phyloP scores from a whole-genome alignment of 2,888 invertebrate genomes.

The Ormia ochracea region DNA sequence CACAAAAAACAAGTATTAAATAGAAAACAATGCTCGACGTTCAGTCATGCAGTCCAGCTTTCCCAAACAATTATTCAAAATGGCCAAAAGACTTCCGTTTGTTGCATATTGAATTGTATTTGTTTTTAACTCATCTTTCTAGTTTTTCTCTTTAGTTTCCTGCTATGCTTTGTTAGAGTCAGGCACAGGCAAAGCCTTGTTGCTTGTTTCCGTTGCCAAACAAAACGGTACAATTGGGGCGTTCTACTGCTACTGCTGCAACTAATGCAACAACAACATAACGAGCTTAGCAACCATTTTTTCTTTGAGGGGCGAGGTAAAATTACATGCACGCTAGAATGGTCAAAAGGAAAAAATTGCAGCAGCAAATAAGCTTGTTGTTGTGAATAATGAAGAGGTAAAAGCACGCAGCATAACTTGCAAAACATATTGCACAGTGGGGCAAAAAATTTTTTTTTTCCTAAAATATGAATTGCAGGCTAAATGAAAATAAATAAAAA shows the following conservation, averaged over 20 bases:
- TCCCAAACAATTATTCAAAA: constrained; percentile 57
- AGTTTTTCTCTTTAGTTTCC: neutral
- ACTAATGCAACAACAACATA: neutral
- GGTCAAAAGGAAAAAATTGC: constrained; percentile 19
- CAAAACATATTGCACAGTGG: neutral
- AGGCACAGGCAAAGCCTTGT: constrained; percentile 14
- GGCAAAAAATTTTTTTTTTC: too few relatives aligned
- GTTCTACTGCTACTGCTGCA: neutral
- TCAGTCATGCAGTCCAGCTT: too few relatives aligned
- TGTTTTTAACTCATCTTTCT: constrained; percentile 7
- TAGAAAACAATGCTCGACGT: too few relatives aligned
- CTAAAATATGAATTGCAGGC: too few relatives aligned
- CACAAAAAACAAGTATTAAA: too few relatives aligned
- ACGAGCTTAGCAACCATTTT: too few relatives aligned
- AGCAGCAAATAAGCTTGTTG: constrained; percentile 7
- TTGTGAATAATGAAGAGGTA: neutral
- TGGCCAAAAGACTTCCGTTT: constrained; percentile 61
- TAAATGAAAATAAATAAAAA: too few relatives aligned
- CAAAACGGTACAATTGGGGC: neutral
- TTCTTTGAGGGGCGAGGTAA: neutral
- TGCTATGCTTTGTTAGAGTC: neutral
- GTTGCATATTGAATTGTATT: constrained; percentile 30
- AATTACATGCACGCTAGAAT: constrained; percentile 4
- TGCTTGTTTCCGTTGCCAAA: constrained; percentile 44
- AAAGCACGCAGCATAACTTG: neutral